Percentiles rank a stretch among this genome's conserved stretches.
Conservation (phyloP, 2,888 invertebrate genomes). For the Hypomecis punctinalis region DNA sequence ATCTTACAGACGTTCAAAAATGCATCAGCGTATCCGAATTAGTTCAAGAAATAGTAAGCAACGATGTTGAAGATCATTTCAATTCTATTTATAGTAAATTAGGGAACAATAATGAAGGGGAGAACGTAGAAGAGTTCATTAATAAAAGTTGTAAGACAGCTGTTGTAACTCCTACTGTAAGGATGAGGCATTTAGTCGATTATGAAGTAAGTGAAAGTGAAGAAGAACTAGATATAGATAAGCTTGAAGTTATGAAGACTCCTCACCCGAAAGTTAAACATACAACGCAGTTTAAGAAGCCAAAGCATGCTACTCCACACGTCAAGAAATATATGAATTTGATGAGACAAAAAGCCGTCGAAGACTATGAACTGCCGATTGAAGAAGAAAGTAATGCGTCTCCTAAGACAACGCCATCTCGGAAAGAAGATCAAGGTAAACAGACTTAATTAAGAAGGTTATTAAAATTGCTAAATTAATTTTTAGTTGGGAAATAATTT, state of each 20-base stretch:
- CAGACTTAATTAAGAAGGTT: no score
- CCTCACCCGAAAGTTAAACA: conserved; percentile 58
- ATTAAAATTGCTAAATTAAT: neutral
- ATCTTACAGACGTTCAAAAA: conserved; percentile 65
- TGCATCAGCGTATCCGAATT: conserved; percentile 75
- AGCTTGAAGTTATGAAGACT: conserved; percentile 50
- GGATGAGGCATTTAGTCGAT: conserved; percentile 71
- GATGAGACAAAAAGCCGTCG: conserved; percentile 64
- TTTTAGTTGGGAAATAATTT: neutral
- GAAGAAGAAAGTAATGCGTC: conserved; percentile 53
- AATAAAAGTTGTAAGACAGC: conserved; percentile 71
- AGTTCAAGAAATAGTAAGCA: conserved; percentile 50
- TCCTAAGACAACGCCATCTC: conserved; percentile 61
- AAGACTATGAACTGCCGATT: conserved; percentile 61
- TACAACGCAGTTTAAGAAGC: conserved; percentile 65
- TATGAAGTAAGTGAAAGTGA: conserved; percentile 74
- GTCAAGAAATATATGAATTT: conserved; percentile 65
- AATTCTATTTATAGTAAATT: conserved; percentile 70
- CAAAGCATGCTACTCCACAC: conserved; percentile 71
- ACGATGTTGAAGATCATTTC: conserved; percentile 67
- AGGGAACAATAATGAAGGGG: conserved; percentile 49
- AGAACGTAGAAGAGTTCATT: conserved; percentile 66
- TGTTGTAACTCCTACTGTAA: conserved; percentile 72
- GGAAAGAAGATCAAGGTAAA: conserved; percentile 58
- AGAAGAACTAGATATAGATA: conserved; percentile 50